Percentiles rank a stretch among this genome's conserved stretches.
Conservation (phyloP, 2,888 invertebrate genomes). For the Andrena dorsata region DNA sequence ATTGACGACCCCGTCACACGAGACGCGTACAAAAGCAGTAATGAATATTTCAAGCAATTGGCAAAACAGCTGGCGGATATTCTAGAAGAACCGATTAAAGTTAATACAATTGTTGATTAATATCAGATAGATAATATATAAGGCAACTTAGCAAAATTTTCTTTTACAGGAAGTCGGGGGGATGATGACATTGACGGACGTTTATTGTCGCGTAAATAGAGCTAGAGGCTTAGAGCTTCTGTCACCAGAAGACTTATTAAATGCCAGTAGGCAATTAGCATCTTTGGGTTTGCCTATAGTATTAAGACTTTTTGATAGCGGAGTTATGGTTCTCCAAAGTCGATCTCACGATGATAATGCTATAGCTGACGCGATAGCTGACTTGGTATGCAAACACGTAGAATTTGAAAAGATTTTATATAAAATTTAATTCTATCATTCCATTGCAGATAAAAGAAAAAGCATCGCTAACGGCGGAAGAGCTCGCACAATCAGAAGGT, state of each 20-base stretch:
- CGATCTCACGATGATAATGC: constrained; percentile 90
- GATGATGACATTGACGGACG: constrained; percentile 98
- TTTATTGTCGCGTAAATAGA: constrained; percentile 98
- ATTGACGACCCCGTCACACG: constrained; percentile 99
- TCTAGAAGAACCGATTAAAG: constrained; percentile 92
- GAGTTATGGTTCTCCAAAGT: constrained; percentile 97
- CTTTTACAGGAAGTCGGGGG: constrained; percentile 93
- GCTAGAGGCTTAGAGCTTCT: constrained; percentile 97
- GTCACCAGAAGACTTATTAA: constrained; percentile 98
- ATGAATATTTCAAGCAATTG: constrained; percentile 93
- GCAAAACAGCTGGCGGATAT: constrained; percentile 94
- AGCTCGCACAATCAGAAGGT: constrained; percentile 93
- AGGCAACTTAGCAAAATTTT: background rate
- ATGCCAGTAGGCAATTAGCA: constrained; percentile 93
- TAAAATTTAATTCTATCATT: constrained; percentile 11
- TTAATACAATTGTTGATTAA: constrained; percentile 81
- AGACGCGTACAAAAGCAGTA: constrained; percentile 94
- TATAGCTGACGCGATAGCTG: constrained; percentile 89
- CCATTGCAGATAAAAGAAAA: constrained; percentile 87
- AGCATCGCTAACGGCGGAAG: constrained; percentile 93
- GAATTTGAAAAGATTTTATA: background rate
- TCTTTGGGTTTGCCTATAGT: constrained; percentile 90
- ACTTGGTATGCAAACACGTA: constrained; percentile 86
- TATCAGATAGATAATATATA: background rate
- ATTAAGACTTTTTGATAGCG: constrained; percentile 94